These are phyloP conservation scores for Caenorhabditis doughertyi DNA, from an alignment of 2,888 invertebrate genomes.

Conservation along the genomic window DNA sequence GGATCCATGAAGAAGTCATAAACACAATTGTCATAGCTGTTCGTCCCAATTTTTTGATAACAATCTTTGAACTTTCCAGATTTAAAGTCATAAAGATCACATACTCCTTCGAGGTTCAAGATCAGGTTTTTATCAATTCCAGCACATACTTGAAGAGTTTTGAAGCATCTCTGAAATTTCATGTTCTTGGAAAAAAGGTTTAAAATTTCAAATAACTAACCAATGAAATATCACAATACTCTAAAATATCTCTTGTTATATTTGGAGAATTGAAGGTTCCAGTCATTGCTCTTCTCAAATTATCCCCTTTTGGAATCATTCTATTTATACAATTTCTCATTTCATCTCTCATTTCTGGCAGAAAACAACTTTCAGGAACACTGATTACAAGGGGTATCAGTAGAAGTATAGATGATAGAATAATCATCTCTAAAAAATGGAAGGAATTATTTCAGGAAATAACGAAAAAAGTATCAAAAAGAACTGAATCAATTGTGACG, in stretches of 20 bases:
- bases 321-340: slow-evolving; percentile 14
- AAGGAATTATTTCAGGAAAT: background rate
- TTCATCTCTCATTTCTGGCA: slow-evolving; percentile 11
- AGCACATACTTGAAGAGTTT: slow-evolving; percentile 40
- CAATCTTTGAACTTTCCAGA: slow-evolving; percentile 23
- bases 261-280: slow-evolving; percentile 6
- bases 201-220: slow-evolving; percentile 31
- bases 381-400: background rate
- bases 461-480: no score
- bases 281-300: background rate
- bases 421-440: slow-evolving; percentile 1
- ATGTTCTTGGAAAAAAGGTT: no score
- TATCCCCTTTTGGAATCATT: slow-evolving; percentile 26
- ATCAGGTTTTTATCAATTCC: slow-evolving; percentile 21
- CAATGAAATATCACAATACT: slow-evolving; percentile 6
- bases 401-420: background rate
- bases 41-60: background rate
- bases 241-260: slow-evolving; percentile 14
- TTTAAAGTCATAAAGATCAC: slow-evolving; percentile 32
- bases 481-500: slow-evolving; percentile 3
- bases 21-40: slow-evolving; percentile 4
- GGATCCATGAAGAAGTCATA: slow-evolving; percentile 35
- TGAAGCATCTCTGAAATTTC: slow-evolving; percentile 46
- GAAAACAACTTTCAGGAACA: slow-evolving; percentile 10
- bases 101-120: slow-evolving; percentile 31